Conservation (phyloP, 1,140 invertebrate species). For the Polyergus mexicanus region DNA sequence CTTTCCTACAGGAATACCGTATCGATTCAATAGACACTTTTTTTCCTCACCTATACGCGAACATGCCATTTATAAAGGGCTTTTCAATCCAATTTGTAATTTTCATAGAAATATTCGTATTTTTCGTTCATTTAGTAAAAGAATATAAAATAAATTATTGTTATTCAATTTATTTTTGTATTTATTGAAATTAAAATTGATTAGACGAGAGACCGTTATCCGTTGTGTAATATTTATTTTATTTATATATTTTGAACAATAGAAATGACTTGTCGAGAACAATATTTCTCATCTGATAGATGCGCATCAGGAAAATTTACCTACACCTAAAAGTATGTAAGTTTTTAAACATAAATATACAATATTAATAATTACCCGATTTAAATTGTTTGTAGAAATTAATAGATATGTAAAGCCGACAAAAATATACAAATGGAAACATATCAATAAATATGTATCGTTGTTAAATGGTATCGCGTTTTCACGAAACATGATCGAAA, state of each 20-base stretch:
- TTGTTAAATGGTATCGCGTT: neutral
- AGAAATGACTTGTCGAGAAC: neutral
- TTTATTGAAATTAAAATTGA: neutral
- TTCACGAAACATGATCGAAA: neutral
- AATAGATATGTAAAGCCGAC: neutral
- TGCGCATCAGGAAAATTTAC: neutral
- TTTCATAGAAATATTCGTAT: neutral
- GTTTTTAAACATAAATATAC: neutral
- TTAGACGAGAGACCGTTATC: neutral
- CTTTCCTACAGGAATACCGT: constrained; percentile 67
- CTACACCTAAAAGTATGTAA: neutral
- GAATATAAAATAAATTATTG: constrained; percentile 10
- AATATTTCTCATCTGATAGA: neutral
- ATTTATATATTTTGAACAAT: neutral
- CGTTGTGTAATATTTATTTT: neutral
- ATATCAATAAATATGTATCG: neutral
- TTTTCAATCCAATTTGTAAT: neutral
- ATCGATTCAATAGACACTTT: constrained; percentile 62
- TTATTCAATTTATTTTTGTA: neutral
- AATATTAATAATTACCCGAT: neutral
- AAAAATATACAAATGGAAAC: neutral
- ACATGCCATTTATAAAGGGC: constrained; percentile 12
- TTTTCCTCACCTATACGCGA: constrained; percentile 13
- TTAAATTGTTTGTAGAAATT: constrained; percentile 13
- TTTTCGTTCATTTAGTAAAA: neutral